phyloP scores from a whole-genome alignment of 1,140 invertebrate species.

The Drosophila ohnishii region DNA sequence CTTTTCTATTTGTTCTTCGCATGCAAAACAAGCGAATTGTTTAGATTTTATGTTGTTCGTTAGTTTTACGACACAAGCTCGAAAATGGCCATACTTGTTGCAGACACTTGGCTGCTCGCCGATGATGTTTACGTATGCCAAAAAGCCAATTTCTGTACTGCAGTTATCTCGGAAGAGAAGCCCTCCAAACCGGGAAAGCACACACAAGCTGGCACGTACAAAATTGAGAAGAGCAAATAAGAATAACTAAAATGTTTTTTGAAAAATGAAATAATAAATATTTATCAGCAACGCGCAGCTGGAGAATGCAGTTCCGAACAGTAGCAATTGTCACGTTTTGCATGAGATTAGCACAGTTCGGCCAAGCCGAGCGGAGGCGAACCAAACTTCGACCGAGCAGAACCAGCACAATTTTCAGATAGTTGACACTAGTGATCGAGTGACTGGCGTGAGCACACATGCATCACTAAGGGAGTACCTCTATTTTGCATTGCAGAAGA shows the following conservation, averaged over 20 bases:
- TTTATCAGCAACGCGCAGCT: conserved; percentile 40
- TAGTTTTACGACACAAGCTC: conserved; percentile 40
- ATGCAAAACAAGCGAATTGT: conserved; percentile 1
- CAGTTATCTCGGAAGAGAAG: conserved; percentile 13
- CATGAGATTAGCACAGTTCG: conserved; percentile 60
- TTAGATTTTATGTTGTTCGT: conserved; percentile 24
- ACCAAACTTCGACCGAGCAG: conserved; percentile 15
- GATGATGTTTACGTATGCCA: conserved; percentile 12
- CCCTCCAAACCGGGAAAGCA: neutral
- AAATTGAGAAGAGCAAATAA: conserved; percentile 13
- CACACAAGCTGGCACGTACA: conserved; percentile 17
- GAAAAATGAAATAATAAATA: conserved; percentile 27
- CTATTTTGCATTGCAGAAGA: conserved; percentile 52
- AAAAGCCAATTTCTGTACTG: conserved; percentile 8
- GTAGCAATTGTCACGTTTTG: conserved; percentile 64
- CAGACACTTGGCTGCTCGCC: conserved; percentile 1
- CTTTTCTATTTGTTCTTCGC: conserved; percentile 25
- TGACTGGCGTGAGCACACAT: conserved; percentile 16
- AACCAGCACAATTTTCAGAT: conserved; percentile 22
- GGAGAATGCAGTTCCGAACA: conserved; percentile 25
- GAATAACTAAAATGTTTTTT: conserved; percentile 12
- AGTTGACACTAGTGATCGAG: conserved; percentile 40
- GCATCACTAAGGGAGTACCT: conserved; percentile 1
- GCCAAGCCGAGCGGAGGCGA: conserved; percentile 10
- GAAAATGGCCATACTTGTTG: conserved; percentile 8